Evolutionary conservation across 2,113 vertebrate species (phyloP), one percentile per base, ranked within the genome.

Genomic region (Peromyscus californicus): DNA sequence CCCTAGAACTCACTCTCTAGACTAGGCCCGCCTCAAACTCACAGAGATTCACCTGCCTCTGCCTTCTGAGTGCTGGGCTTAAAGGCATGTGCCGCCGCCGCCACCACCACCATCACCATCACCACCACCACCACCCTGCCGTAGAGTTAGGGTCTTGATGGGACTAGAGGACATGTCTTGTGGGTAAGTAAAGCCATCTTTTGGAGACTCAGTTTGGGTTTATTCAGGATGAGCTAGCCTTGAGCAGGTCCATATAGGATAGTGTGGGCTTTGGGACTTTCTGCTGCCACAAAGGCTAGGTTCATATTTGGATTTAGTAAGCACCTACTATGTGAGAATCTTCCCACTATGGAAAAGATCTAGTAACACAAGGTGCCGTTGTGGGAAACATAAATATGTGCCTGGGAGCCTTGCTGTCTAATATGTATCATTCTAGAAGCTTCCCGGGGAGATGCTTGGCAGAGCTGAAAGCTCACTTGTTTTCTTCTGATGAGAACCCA

Each of bases 381-480:
- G 72, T 17, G 36, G 89, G 63, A 87, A 94, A 45, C 79, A n/a
- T 82, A 92, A 94, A 94, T 59, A 83, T 7, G 36, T n/a, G 82
- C 90, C 89, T 76, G 31, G 84, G 36, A 84, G 80, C 45, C 78
- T 82, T 70, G 51, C 39, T 86, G 80, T 80, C 93, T 93, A 89
- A 95, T 89, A 90, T 90, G 90, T 48, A 82, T 86, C 36, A 70
- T 70, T 70, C 70, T n/a, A 22, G 84, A 95, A 74, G 92, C 90
- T 97, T 92, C 90, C 80, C 74, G 79, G 74, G 76, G 33, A 91
- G 83, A 45, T 39, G 84, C 33, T 85, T 51, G 80, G 90, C 90
- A 75, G 80, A 42, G 45, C 86, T 96, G 86, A 97, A 87, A 82
- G 82, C 82, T 74, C n/a, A 42, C 82, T 97, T 98, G 89, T 93